Evolutionary conservation across 2,888 invertebrate species (phyloP), one percentile per base, ranked within the genome.

Genomic region (Anticlea derivata): DNA sequence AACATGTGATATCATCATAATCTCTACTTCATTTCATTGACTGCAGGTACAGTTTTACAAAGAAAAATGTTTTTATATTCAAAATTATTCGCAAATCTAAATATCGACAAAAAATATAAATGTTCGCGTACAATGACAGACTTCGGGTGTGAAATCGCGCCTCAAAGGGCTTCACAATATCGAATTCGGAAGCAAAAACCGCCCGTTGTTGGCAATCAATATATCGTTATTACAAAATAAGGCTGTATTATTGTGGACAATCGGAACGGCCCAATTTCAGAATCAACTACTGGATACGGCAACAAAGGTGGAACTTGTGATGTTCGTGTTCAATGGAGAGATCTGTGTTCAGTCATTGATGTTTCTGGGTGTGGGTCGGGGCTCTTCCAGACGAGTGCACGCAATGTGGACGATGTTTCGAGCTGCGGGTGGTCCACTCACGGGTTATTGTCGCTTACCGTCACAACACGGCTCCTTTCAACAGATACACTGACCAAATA

Each of bases 361-460:
- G 70, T 72, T 79, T 79, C 77, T 73, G 63, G 70, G 78, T 56
- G 56, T 51, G 58, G 58, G 64, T 59, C 43, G 37, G 64, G 68
- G 64, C 52, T 61, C 68, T 84, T 84, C 78, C 86, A 82, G 73
- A 80, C 74, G 83, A 88, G 80, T 82, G 77, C 67, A 47, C 66
- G 47, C 70, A 77, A 80, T 52, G 74, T 70, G 69, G 63, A 57
- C 65, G 68, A 26, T 66, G 50, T 13, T 37, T 29, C 12, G 30
- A 43, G n/a, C 83, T 73, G 80, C 85, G 88, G 88, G 86, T 86
- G 89, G 86, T 81, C 39, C 47, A 39, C 56, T 33, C 38, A 39
- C 17, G 17, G n/a, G 33, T 68, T 60, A 73, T 77, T 78, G 78
- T 79, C 76, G 64, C 73, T 67, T 67, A 60, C 70, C 70, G 73